Evolutionary conservation across 2,797 vertebrate species (phyloP), one percentile per base, ranked within the genome.

Genomic region (Bucorvus abyssinicus): DNA sequence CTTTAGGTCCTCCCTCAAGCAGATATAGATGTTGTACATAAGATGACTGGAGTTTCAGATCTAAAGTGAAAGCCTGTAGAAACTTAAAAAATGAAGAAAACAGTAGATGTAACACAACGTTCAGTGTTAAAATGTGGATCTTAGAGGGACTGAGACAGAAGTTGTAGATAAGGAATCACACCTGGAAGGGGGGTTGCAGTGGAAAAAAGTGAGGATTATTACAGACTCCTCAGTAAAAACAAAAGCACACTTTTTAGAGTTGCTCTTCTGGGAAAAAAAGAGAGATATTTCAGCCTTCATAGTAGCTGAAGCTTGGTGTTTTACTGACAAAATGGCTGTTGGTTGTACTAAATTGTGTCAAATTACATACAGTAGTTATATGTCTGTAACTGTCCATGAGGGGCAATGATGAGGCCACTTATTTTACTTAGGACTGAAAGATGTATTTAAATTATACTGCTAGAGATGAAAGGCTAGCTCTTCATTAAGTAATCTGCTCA

Each of bases 401-500:
- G 64, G 84, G 93, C 70, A 91, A 88, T 76, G 90, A 90, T 85
- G 77, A 96, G 70, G 32, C n/a, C 83, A 75, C 87, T 95, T 26
- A 63, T 92, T 96, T 94, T 90, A 76, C 68, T 94, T 78, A 76
- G 89, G 60, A 89, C 60, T 95, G 90, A 89, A 95, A 78, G 71
- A 94, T 67, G 40, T 57, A 80, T 95, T 92, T 88, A 95, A 97
- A 96, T 94, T 94, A 80, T 44, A 76, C 59, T 91, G 55, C 65
- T 32, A 91, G 34, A 83, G 83, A 96, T 95, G 78, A 96, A 97
- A 96, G 85, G 44, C 80, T 79, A 82, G 57, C 0, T 9, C 74
- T 95, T 97, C 95, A 91, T 97, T 96, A 96, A 95, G 47, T 57
- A 89, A 95, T 73, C 82, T 81, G 60, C 73, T 92, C 91, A 96